phyloP scores from a whole-genome alignment of 2,888 invertebrate genomes.

The Ophion ventricosus region DNA sequence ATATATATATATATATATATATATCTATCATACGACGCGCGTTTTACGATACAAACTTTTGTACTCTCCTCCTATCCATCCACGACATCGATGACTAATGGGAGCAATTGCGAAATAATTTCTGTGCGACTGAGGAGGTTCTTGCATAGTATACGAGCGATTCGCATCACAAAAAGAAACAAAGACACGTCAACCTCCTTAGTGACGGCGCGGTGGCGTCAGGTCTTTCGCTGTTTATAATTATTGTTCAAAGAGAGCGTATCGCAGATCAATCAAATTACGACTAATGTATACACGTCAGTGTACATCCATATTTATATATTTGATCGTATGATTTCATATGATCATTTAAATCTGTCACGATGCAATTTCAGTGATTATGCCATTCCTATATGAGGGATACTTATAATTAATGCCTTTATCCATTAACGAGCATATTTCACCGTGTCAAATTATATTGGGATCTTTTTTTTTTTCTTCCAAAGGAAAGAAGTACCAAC shows the following conservation, averaged over 20 bases:
- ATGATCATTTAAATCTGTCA: background rate
- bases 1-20: background rate
- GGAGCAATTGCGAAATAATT: background rate
- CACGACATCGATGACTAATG: background rate
- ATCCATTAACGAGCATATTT: background rate
- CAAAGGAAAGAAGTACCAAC: background rate
- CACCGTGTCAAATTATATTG: background rate
- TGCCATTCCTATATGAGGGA: background rate
- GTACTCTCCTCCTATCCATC: background rate
- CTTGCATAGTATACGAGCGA: background rate
- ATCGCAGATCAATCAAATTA: background rate
- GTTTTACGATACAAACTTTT: background rate
- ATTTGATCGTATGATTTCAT: conserved; percentile 10
- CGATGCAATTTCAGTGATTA: background rate
- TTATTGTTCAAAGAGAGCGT: background rate
- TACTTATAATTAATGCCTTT: background rate
- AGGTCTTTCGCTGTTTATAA: background rate
- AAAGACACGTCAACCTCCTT: background rate
- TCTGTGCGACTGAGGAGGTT: background rate
- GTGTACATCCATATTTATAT: background rate
- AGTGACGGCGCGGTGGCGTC: background rate
- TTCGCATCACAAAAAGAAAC: background rate
- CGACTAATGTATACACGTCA: background rate
- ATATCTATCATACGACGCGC: background rate
- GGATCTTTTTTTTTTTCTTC: background rate